These are phyloP conservation scores for Onychostruthus taczanowskii DNA, from an alignment of 2,113 vertebrate genomes.

Conservation along the genomic window DNA sequence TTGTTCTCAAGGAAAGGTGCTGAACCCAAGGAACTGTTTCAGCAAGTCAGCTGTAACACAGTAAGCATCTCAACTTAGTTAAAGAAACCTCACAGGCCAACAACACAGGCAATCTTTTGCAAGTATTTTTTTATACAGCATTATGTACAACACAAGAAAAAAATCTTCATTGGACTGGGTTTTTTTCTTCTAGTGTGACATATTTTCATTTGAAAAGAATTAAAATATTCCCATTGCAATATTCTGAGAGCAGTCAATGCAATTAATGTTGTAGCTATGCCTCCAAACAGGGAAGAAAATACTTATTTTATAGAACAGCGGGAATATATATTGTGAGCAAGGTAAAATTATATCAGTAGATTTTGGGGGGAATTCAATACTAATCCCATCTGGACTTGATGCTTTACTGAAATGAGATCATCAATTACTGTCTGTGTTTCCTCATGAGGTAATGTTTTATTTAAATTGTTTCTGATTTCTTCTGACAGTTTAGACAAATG, in stretches of 20 bases:
- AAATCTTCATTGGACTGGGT: not conserved
- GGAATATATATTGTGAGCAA: not conserved
- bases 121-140: not conserved
- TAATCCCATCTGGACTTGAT: not conserved
- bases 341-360: not conserved
- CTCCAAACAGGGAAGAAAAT: not conserved
- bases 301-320: not conserved
- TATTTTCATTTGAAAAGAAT: slow-evolving; percentile 6
- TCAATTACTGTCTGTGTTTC: slow-evolving; percentile 40
- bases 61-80: not conserved
- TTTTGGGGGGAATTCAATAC: slow-evolving; percentile 17
- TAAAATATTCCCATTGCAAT: not conserved
- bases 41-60: not conserved
- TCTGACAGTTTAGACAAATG: slow-evolving; percentile 34
- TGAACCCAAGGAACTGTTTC: not conserved
- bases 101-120: not conserved
- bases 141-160: not conserved
- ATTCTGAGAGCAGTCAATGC: not conserved
- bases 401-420: slow-evolving; percentile 46
- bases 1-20: not conserved
- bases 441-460: slow-evolving; percentile 40
- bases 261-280: not conserved
- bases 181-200: not conserved
- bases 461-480: slow-evolving; percentile 47
- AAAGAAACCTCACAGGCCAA: not conserved